phyloP scores from a whole-genome alignment of 1,140 invertebrate genomes.

The Coelopa frigida region DNA sequence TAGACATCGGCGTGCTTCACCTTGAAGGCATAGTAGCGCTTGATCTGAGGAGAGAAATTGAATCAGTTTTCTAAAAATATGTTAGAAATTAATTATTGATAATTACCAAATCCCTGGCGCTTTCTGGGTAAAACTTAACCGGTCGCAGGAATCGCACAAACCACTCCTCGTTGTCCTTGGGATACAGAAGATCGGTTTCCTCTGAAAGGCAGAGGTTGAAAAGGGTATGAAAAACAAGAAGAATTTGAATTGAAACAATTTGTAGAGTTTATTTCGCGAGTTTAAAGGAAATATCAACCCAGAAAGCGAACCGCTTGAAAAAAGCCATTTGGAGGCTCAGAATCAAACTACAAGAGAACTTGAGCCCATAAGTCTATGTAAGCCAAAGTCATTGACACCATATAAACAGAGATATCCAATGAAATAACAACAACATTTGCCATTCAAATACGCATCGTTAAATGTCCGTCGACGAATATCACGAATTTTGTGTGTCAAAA shows the following conservation, averaged over 20 bases:
- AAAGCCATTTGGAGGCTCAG: neutral
- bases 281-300: neutral
- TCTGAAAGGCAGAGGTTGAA: constrained; percentile 47
- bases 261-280: neutral
- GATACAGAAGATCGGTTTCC: constrained; percentile 61
- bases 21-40: constrained; percentile 74
- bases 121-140: constrained; percentile 74
- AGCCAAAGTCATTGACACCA: no score
- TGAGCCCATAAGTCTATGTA: neutral
- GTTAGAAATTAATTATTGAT: no score
- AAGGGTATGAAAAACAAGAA: neutral
- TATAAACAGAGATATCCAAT: no score
- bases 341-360: neutral
- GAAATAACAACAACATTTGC: no score
- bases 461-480: no score
- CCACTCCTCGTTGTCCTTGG: constrained; percentile 64
- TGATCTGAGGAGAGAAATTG: constrained; percentile 50
- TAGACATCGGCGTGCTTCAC: constrained; percentile 67
- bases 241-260: neutral
- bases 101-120: constrained; percentile 63
- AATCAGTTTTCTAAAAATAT: no score
- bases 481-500: no score
- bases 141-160: constrained; percentile 67
- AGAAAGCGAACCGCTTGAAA: neutral
- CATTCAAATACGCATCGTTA: no score